Evolutionary conservation across 2,113 vertebrate species (phyloP).

Genomic region (Leucoraja erinaceus): DNA sequence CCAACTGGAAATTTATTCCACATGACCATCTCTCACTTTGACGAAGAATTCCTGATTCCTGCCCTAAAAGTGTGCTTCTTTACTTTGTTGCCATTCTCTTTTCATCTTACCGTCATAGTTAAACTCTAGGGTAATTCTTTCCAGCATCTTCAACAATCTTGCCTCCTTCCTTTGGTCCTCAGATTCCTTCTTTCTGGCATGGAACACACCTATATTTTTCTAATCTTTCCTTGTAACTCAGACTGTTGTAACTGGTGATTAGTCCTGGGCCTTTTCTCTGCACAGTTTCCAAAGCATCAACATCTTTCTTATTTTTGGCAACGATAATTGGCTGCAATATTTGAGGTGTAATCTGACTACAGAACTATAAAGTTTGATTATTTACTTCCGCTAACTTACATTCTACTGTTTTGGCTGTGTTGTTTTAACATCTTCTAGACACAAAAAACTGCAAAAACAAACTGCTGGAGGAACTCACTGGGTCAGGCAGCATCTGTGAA

Average conservation of each 20-base stretch:
- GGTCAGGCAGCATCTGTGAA: too few relatives aligned
- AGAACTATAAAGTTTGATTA: neutral
- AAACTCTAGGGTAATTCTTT: neutral
- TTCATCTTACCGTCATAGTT: neutral
- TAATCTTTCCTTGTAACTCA: neutral
- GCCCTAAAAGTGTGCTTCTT: neutral
- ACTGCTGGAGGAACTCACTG: too few relatives aligned
- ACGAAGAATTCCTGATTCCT: neutral
- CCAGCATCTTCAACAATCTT: neutral
- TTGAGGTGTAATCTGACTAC: neutral
- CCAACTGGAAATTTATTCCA: neutral
- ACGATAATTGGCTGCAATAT: neutral
- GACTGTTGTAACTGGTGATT: neutral
- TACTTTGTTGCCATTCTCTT: neutral
- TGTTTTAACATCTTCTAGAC: neutral
- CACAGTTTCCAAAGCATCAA: neutral
- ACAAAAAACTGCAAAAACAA: too few relatives aligned
- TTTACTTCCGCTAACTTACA: neutral
- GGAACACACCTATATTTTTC: neutral
- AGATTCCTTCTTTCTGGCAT: too few relatives aligned
- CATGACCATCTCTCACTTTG: neutral
- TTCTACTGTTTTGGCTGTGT: neutral
- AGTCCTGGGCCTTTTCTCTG: neutral
- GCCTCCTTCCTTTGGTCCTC: neutral
- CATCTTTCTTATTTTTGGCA: neutral